phyloP scores from a whole-genome alignment of 2,797 vertebrate species.

The Gorsachius magnificus region DNA sequence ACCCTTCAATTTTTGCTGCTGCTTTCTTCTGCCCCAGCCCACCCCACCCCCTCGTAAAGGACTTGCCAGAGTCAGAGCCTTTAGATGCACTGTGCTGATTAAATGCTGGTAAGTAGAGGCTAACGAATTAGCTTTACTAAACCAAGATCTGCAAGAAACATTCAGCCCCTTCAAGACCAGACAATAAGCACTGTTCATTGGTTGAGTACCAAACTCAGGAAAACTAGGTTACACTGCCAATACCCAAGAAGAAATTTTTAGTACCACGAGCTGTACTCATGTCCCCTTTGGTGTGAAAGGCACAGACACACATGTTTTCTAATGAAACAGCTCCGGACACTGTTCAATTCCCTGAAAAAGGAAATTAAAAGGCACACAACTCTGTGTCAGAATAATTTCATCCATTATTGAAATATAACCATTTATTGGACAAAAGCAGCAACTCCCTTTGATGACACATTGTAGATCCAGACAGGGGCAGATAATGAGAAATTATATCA shows the following conservation, averaged over 20 bases:
- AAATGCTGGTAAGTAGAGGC: background rate
- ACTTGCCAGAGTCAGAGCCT: background rate
- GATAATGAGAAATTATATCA: background rate
- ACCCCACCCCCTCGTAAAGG: background rate
- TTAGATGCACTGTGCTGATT: background rate
- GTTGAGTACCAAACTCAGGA: background rate
- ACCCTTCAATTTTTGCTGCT: background rate
- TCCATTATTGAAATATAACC: background rate
- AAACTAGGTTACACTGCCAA: background rate
- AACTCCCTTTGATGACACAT: background rate
- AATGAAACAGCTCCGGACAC: background rate
- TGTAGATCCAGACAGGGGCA: background rate
- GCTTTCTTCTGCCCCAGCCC: background rate
- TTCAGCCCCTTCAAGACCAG: background rate
- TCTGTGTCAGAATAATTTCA: background rate
- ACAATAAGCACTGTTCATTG: background rate
- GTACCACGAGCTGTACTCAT: background rate
- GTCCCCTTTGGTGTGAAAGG: background rate
- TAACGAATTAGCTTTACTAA: conserved; percentile 10
- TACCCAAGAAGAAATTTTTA: background rate
- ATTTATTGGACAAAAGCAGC: background rate
- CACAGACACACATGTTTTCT: background rate
- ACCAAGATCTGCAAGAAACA: background rate
- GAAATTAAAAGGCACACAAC: background rate
- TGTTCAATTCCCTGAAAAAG: background rate